Evolutionary conservation across 2,888 invertebrate species (phyloP), one percentile per base, ranked within the genome.

Genomic region (Yponomeuta cagnagella): DNA sequence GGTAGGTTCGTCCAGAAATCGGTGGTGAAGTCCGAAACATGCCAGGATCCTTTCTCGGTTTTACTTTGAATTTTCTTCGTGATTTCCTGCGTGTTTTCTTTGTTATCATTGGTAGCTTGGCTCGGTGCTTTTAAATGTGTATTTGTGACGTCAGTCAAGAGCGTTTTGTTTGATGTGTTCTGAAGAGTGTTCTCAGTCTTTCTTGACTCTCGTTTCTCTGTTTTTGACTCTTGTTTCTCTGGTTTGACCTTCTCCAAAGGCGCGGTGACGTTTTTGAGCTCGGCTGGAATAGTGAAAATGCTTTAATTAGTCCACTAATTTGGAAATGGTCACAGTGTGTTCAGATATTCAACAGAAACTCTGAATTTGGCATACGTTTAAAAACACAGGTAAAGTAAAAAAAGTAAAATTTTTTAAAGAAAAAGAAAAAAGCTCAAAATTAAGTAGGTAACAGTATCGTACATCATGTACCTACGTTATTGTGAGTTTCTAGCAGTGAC

Each of bases 1-100:
- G 92, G 87, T 67, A 92, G 75, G 73, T 87, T 84, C 2, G 82
- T 77, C 87, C 89, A 88, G 0, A 90, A 72, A 73, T 91, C 91
- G 1, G 87, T 80, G 0, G 91, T 86, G 0, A 90, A 73, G 0
- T 89, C 88, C 0, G 90, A 80, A 30, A 90, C 77, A 70, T 86
- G 88, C 90, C 92, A 90, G 0, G 85, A 79, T 73, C 81, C 84
- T 63, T 76, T 82, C 37, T 70, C 37, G 23, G 37, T 64, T 77
- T 74, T 69, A 77, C 74, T 0, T 68, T 71, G 75, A 76, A 8
- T 71, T 72, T 64, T 71, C 73, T 37, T 72, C 69, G 70, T 74
- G 74, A 65, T 71, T 70, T 67, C 71, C 65, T 12, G 52, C 23
- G 52, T 73, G 68, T 15, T 69, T 58, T 37, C 43, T 48, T 69